Evolutionary conservation across 1,140 invertebrate genomes (phyloP).

Genomic region (Agrypnia vestita): DNA sequence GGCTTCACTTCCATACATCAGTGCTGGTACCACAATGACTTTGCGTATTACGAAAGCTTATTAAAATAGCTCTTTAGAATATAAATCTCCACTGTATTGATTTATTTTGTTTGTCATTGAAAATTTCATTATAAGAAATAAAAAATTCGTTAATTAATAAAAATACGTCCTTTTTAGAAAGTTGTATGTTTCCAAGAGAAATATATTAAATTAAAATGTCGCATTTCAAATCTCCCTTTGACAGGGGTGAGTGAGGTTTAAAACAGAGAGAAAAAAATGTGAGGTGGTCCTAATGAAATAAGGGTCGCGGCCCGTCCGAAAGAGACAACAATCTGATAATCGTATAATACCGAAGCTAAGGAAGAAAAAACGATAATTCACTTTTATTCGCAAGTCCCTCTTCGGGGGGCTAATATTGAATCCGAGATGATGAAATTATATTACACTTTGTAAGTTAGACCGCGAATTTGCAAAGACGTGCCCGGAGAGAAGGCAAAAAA

Average conservation of each 20-base stretch:
- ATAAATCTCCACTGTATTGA: too few species aligned
- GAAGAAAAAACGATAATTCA: constrained; percentile 60
- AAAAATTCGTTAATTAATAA: too few species aligned
- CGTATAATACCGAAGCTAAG: constrained; percentile 60
- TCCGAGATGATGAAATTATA: constrained; percentile 62
- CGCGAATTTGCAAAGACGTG: constrained; percentile 61
- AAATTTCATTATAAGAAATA: too few species aligned
- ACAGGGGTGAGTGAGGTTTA: constrained; percentile 14
- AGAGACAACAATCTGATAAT: constrained; percentile 59
- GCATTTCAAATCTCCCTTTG: constrained; percentile 27
- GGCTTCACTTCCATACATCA: too few species aligned
- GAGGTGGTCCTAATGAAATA: constrained; percentile 57
- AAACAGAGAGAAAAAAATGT: constrained; percentile 48
- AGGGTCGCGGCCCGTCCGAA: constrained; percentile 39
- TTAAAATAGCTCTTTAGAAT: too few species aligned
- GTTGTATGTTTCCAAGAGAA: too few species aligned
- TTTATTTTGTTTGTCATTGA: too few species aligned
- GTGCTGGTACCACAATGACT: too few species aligned
- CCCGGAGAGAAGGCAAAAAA: constrained; percentile 13
- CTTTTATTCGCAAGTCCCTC: constrained; percentile 56
- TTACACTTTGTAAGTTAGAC: constrained; percentile 61
- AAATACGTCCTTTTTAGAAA: too few species aligned
- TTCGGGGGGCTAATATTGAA: constrained; percentile 58
- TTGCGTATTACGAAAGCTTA: too few species aligned
- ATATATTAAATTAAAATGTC: background rate